These are phyloP conservation scores for Moxostoma hubbsi DNA, from an alignment of 2,797 vertebrate species.

Conservation along the genomic window DNA sequence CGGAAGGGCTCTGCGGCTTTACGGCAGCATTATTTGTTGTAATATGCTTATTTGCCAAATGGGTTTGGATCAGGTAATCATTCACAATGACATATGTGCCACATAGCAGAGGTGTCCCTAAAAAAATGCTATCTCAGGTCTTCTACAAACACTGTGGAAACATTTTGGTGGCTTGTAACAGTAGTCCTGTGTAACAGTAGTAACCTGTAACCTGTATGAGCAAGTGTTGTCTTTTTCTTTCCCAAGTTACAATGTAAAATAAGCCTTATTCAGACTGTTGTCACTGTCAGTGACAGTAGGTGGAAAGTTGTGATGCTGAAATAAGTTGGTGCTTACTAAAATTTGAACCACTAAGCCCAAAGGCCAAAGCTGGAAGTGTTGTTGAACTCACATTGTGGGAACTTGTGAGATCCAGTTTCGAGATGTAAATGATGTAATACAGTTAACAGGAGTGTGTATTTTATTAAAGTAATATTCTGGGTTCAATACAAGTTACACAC, in stretches of 20 bases:
- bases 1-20: conserved; percentile 34
- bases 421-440: no score
- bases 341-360: no score
- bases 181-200: not conserved
- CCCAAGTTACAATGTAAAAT: not conserved
- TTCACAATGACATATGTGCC: conserved; percentile 51
- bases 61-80: conserved; percentile 50
- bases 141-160: conserved; percentile 7
- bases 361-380: no score
- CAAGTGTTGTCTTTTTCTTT: not conserved
- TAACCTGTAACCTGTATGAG: not conserved
- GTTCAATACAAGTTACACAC: no score
- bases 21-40: conserved; percentile 46
- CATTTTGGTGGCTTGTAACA: not conserved
- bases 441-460: no score
- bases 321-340: no score
- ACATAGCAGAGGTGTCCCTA: conserved; percentile 33
- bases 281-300: no score
- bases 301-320: no score
- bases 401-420: no score
- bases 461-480: no score
- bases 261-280: not conserved
- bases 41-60: conserved; percentile 47
- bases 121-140: conserved; percentile 3
- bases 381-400: no score